Base-by-base conservation (phyloP, 2,113 vertebrate genomes). In the Corapipo altera region DNA sequence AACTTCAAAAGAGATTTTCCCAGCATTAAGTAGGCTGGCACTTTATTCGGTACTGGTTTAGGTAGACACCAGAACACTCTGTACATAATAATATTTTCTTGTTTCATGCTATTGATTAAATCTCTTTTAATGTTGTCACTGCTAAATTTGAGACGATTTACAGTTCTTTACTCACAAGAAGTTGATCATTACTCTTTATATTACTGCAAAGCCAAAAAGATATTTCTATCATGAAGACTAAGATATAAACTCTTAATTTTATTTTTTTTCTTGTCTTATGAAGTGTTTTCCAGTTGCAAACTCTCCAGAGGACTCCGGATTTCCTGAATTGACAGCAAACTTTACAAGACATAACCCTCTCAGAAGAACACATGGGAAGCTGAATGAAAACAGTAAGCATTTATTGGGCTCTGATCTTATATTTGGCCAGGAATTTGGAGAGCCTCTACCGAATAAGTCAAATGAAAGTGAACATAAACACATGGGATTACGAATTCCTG, bases 301-400 rank as follows among this genome's bases (percentile, higher is more conserved):
- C 49, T 89, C 93, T 57, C 77, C 91, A 44, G 26, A 89, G 84
- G 98, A 98, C 24, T 84, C 95, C 58, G 93, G 72, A 74, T 94
- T 98, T 23, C 97, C 97, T 21, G 89, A 96, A 58, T 94, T 97
- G 90, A 85, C 96, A 46, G 85, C 96, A 30, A 72, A 95, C 12
- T 58, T 98, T 62, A 84, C 91, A 74, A 98, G 97, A 73, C 88
- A 86, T 37, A 90, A 96, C 73, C 86, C 95, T 72, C 39, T 98
- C 62, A 98, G 97, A 95, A 95, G 97, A 86, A 96, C 97, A 79
- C 97, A 96, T 69, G 64, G 98, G 64, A 97, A 79, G 74, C 90
- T 97, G 89, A 90, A 74, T 71, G 95, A 86, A 96, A 97, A 88
- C 49, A 81, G 96, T 26, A 97, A 96, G 75, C 96, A 92, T 95